These are phyloP conservation scores for Penaeus vannamei DNA, from an alignment of 1,140 invertebrate genomes.

Conservation along the genomic window DNA sequence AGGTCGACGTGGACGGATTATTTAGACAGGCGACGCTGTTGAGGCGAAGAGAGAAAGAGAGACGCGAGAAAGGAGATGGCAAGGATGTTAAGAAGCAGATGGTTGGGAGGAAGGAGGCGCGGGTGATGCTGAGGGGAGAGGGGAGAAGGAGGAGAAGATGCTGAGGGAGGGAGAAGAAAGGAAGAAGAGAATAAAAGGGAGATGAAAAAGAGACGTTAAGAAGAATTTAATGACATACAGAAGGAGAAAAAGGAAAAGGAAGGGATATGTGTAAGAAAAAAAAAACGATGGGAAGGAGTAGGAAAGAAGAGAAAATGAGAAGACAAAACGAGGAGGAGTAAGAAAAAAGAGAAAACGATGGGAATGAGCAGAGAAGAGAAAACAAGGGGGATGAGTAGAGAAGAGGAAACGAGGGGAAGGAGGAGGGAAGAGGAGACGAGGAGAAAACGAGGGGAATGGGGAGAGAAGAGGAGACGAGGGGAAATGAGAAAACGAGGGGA, in stretches of 20 bases:
- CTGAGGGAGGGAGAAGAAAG: slow-evolving; percentile 21
- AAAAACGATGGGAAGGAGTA: neutral
- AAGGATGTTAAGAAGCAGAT: no score
- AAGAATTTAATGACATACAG: no score
- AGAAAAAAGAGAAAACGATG: neutral
- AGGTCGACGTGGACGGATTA: no score
- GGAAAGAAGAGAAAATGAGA: neutral
- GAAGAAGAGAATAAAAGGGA: neutral
- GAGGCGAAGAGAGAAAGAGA: no score
- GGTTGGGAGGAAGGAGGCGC: no score
- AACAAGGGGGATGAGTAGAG: neutral
- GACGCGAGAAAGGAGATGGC: no score
- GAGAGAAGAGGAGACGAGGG: neutral
- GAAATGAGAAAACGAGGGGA: neutral
- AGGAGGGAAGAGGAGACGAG: neutral
- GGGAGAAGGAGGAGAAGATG: neutral
- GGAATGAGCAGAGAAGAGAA: neutral
- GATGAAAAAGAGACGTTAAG: neutral
- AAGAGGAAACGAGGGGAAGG: neutral
- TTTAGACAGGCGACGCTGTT: no score
- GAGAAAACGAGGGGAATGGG: neutral
- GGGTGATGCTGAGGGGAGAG: no score
- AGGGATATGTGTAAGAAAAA: no score
- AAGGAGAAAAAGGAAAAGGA: neutral
- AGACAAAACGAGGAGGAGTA: neutral